Conservation (phyloP, 2,888 invertebrate genomes). For the Malthinus seriepunctatus region DNA sequence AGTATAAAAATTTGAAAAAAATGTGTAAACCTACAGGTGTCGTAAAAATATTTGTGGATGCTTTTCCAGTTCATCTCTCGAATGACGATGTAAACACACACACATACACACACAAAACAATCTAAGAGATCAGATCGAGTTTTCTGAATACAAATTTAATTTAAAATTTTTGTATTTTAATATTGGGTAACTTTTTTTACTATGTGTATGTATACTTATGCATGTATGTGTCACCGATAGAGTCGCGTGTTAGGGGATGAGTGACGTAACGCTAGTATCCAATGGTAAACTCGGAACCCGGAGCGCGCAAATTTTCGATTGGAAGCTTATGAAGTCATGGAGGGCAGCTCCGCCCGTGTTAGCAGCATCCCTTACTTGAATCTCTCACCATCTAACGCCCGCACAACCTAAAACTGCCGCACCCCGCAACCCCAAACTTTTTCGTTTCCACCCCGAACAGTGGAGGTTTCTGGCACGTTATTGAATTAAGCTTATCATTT, state of each 20-base stretch:
- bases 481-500: conserved; percentile 82
- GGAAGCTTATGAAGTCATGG: conserved; percentile 39
- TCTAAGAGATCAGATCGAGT: conserved; percentile 51
- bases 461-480: conserved; percentile 59
- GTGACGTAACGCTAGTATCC: conserved; percentile 46
- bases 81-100: conserved; percentile 50
- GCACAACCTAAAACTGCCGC: conserved; percentile 30
- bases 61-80: conserved; percentile 42
- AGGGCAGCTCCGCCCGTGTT: conserved; percentile 42
- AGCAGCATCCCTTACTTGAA: conserved; percentile 43
- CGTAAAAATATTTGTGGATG: conserved; percentile 35
- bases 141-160: conserved; percentile 53
- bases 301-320: conserved; percentile 41
- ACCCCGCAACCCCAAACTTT: conserved; percentile 29
- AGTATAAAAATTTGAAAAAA: conserved; percentile 8
- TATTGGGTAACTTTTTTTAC: conserved; percentile 43
- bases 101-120: conserved; percentile 29
- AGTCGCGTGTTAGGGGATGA: conserved; percentile 40
- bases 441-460: conserved; percentile 53
- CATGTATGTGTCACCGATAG: conserved; percentile 36
- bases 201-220: conserved; percentile 34
- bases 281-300: conserved; percentile 33
- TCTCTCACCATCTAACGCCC: conserved; percentile 41
- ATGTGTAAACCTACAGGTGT: conserved; percentile 35
- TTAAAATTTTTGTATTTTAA: conserved; percentile 50